Percentiles rank a stretch among this genome's conserved stretches.
phyloP scores from a whole-genome alignment of 2,888 invertebrate genomes.

The Erannis defoliaria region DNA sequence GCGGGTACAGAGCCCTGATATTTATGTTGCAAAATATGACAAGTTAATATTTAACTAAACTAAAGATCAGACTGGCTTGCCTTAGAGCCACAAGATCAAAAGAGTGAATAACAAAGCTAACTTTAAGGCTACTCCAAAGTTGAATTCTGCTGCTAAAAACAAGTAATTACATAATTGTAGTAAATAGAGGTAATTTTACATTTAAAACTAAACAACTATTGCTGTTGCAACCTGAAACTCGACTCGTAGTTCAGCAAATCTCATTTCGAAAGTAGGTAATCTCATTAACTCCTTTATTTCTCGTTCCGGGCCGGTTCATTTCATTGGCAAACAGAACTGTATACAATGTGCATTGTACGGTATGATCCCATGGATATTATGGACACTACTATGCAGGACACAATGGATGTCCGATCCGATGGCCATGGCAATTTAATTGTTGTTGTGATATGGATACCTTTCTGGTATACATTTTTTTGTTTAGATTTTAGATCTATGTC shows the following conservation, averaged over 20 bases:
- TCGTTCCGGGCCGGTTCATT: conserved; percentile 23
- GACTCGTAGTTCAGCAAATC: neutral
- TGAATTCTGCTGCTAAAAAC: too few relatives aligned
- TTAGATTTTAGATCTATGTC: conserved; percentile 16
- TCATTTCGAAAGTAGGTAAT: conserved; percentile 23
- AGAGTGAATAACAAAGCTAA: too few relatives aligned
- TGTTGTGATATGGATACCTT: conserved; percentile 18
- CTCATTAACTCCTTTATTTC: conserved; percentile 21
- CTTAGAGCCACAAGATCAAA: too few relatives aligned
- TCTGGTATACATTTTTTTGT: conserved; percentile 22
- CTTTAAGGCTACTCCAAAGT: too few relatives aligned
- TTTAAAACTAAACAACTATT: neutral
- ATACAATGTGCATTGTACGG: conserved; percentile 13
- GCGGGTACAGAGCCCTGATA: too few relatives aligned
- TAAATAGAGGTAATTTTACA: too few relatives aligned
- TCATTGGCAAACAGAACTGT: conserved; percentile 24
- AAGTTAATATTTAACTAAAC: too few relatives aligned
- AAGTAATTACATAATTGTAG: too few relatives aligned
- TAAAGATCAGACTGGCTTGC: too few relatives aligned
- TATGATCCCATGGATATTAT: conserved; percentile 9
- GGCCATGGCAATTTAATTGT: conserved; percentile 26
- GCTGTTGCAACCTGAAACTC: neutral
- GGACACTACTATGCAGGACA: conserved; percentile 7
- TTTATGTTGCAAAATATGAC: too few relatives aligned
- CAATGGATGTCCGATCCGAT: conserved; percentile 32